phyloP scores from a whole-genome alignment of 2,113 vertebrate species.

The Andinoacara biseriatus region DNA sequence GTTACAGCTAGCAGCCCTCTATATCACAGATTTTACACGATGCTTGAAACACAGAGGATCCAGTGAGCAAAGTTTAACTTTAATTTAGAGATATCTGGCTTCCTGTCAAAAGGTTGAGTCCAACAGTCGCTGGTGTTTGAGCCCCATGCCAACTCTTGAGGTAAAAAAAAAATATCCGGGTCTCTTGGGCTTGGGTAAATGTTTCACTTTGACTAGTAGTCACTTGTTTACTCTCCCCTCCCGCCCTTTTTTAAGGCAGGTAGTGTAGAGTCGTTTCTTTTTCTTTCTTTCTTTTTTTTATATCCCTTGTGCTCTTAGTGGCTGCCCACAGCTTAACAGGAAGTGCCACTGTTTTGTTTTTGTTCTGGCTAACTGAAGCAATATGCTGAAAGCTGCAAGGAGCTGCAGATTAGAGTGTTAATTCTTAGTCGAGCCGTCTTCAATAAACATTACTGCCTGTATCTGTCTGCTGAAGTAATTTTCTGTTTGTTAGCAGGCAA shows the following conservation, averaged over 20 bases:
- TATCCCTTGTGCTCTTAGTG: not conserved
- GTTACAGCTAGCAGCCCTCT: not conserved
- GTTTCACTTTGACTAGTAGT: conserved; percentile 43
- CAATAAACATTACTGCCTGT: not conserved
- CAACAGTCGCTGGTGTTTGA: conserved; percentile 37
- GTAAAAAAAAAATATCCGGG: not conserved
- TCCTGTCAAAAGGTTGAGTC: conserved; percentile 25
- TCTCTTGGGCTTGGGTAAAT: conserved; percentile 32
- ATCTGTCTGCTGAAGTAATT: conserved; percentile 5
- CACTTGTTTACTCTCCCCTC: not conserved
- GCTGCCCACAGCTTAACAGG: conserved; percentile 37
- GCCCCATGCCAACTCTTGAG: conserved; percentile 2
- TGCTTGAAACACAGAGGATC: not conserved
- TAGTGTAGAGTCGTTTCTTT: not conserved
- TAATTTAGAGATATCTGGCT: conserved; percentile 4
- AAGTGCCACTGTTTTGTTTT: conserved; percentile 23
- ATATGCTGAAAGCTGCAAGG: conserved; percentile 12
- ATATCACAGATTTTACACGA: not conserved
- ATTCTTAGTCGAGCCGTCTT: conserved; percentile 2
- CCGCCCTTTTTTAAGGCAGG: not conserved
- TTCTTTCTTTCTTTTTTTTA: not conserved
- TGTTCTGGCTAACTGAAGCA: conserved; percentile 1
- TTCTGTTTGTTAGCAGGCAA: not conserved
- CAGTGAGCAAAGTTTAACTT: not conserved
- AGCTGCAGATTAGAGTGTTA: not conserved